Evolutionary conservation across 2,113 vertebrate species (phyloP).

Genomic region (Cinclus mexicanus): DNA sequence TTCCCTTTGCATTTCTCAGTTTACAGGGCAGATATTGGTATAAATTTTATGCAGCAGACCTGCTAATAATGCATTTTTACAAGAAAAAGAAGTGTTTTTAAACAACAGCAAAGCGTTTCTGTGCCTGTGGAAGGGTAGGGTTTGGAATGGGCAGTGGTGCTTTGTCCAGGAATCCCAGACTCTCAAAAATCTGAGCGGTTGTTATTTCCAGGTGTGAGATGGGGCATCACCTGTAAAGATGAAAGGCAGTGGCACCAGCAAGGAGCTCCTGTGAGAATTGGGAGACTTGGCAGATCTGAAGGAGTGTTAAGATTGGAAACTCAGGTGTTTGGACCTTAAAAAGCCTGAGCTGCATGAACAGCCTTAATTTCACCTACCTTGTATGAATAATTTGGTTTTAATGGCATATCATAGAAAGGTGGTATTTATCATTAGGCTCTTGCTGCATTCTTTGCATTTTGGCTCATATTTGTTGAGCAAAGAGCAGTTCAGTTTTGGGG

Average conservation of each 20-base stretch:
- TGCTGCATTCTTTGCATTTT: neutral
- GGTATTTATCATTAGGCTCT: neutral
- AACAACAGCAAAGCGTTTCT: neutral
- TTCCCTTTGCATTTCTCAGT: neutral
- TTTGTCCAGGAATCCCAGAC: neutral
- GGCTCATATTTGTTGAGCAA: neutral
- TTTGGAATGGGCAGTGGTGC: neutral
- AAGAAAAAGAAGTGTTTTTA: neutral
- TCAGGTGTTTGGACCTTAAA: rapidly evolving
- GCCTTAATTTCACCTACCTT: neutral
- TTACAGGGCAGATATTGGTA: neutral
- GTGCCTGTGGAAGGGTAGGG: neutral
- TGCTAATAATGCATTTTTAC: neutral
- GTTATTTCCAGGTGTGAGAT: neutral
- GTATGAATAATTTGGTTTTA: neutral
- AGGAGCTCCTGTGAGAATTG: neutral
- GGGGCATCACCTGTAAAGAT: neutral
- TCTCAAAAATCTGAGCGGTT: neutral
- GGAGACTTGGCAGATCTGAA: neutral
- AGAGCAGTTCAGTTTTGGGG: neutral
- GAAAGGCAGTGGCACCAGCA: neutral
- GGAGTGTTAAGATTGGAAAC: neutral
- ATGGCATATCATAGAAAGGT: neutral
- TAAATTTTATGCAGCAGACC: neutral
- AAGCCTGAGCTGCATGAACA: neutral